Evolutionary conservation across 2,113 vertebrate species (phyloP).

Genomic region (Rhynchomys soricoides): DNA sequence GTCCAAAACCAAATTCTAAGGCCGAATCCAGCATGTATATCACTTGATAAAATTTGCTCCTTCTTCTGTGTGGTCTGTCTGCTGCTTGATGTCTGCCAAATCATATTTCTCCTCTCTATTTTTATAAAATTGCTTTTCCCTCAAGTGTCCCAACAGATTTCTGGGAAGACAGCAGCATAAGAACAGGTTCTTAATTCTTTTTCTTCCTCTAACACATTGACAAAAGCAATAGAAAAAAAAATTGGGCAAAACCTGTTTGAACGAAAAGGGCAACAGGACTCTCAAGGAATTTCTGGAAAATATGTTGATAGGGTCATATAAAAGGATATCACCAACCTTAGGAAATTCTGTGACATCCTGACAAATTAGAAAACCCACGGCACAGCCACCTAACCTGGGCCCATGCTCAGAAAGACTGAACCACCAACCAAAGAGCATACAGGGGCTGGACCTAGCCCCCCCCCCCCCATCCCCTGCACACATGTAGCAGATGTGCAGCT

Average conservation of each 20-base stretch:
- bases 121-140: constrained; percentile 42
- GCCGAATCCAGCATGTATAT: background rate
- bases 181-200: constrained; percentile 17
- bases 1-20: constrained; percentile 39
- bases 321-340: constrained; percentile 18
- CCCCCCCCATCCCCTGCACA: too few species aligned
- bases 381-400: too few species aligned
- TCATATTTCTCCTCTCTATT: constrained; percentile 47
- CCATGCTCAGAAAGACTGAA: too few species aligned
- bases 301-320: background rate
- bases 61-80: background rate
- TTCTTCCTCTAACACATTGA: constrained; percentile 31
- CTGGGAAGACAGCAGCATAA: constrained; percentile 23
- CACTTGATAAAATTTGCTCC: background rate
- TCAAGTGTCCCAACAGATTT: constrained; percentile 48
- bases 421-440: too few species aligned
- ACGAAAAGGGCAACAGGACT: background rate
- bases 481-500: too few species aligned
- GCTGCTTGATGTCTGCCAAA: background rate
- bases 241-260: constrained; percentile 6
- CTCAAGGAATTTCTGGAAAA: constrained; percentile 31
- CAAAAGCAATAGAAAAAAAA: constrained; percentile 44
- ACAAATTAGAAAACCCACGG: background rate
- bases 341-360: background rate
- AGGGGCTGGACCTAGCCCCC: too few species aligned